These are phyloP conservation scores for Myotis daubentonii DNA, from an alignment of 2,797 vertebrate species.

Conservation along the genomic window DNA sequence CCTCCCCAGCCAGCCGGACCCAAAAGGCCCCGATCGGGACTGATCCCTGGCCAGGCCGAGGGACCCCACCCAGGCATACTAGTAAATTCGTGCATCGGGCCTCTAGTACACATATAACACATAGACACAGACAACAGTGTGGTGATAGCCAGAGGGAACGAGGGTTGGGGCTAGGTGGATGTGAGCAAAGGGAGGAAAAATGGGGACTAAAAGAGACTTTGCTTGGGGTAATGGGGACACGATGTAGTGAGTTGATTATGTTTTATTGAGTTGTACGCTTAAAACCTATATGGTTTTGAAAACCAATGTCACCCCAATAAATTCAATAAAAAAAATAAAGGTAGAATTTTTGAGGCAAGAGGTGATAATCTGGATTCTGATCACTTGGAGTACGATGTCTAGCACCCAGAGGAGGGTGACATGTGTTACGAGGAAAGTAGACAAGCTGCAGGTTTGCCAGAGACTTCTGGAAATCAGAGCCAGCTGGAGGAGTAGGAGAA, in stretches of 20 bases:
- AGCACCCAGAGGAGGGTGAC: background rate
- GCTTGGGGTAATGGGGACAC: background rate
- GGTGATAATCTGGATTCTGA: background rate
- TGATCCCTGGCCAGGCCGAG: too few relatives aligned
- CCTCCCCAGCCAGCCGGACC: too few relatives aligned
- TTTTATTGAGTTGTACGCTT: background rate
- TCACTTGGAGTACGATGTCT: background rate
- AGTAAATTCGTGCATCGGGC: too few relatives aligned
- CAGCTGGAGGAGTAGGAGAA: background rate
- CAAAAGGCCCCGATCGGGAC: too few relatives aligned
- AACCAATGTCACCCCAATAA: background rate
- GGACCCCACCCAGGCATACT: too few relatives aligned
- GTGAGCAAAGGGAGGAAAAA: background rate
- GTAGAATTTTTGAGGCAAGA: slow-evolving; percentile 6
- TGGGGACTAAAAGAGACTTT: background rate
- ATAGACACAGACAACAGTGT: background rate
- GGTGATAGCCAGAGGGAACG: background rate
- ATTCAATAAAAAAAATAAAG: background rate
- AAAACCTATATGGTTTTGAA: background rate
- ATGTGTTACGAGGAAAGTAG: background rate
- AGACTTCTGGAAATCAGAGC: background rate
- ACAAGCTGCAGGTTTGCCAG: background rate
- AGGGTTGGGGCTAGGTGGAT: background rate
- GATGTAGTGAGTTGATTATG: background rate
- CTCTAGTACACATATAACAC: background rate